phyloP scores from a whole-genome alignment of 2,113 vertebrate genomes.

The Phrynosoma platyrhinos region DNA sequence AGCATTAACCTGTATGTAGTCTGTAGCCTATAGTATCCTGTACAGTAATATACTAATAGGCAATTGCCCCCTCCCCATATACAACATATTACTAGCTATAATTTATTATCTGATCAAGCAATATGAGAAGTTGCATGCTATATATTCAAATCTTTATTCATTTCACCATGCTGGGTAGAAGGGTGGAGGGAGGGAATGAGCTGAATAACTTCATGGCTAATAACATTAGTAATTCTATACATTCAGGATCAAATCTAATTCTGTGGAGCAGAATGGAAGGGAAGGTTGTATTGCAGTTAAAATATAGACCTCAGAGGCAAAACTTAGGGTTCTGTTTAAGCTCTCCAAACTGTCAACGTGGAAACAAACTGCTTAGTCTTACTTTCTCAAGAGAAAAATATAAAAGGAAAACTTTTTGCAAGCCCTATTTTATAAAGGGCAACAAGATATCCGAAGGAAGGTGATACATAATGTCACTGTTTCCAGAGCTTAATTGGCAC shows the following conservation, averaged over 20 bases:
- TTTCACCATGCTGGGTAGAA: not conserved
- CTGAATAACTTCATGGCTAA: conserved; percentile 21
- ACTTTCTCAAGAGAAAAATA: conserved; percentile 19
- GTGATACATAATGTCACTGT: not conserved
- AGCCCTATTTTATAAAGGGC: not conserved
- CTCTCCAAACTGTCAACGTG: conserved; percentile 6
- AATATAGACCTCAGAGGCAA: not conserved
- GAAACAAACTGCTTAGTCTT: not conserved
- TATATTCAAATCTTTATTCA: not conserved
- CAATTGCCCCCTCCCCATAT: not conserved
- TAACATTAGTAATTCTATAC: not conserved
- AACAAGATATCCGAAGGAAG: conserved; percentile 2
- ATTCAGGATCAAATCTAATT: conserved; percentile 11
- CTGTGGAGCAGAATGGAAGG: not conserved
- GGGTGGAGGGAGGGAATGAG: no score
- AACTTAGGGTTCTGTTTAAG: not conserved
- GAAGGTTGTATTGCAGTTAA: not conserved
- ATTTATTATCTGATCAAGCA: not conserved
- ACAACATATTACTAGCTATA: conserved; percentile 4
- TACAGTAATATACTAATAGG: not conserved
- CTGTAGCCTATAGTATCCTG: not conserved
- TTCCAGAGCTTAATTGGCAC: conserved; percentile 2
- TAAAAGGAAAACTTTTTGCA: conserved; percentile 5
- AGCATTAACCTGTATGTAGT: no score
- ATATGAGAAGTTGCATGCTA: not conserved